phyloP scores from a whole-genome alignment of 2,113 vertebrate genomes.

The Drymodes brunneopygia region DNA sequence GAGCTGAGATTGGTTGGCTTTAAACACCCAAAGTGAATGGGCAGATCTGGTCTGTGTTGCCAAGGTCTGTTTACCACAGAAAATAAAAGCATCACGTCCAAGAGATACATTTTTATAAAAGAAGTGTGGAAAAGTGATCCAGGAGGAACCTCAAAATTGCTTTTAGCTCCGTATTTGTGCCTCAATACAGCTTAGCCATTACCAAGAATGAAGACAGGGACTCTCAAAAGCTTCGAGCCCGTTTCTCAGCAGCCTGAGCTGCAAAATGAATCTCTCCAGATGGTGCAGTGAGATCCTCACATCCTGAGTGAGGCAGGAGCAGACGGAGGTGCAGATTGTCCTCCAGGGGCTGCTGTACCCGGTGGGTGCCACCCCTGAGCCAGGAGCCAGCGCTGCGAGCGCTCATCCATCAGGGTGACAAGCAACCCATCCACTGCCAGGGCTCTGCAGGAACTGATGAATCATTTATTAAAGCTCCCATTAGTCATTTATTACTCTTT shows the following conservation, averaged over 20 bases:
- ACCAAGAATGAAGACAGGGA: background rate
- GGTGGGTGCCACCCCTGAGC: background rate
- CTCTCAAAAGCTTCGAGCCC: background rate
- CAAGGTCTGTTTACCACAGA: background rate
- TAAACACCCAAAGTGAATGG: background rate
- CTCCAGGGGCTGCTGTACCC: constrained; percentile 31
- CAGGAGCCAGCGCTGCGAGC: background rate
- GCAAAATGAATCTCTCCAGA: constrained; percentile 13
- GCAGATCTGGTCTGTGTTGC: background rate
- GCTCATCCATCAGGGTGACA: background rate
- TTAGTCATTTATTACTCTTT: constrained; percentile 31
- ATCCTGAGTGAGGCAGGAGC: background rate
- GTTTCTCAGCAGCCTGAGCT: background rate
- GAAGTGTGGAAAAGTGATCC: background rate
- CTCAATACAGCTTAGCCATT: background rate
- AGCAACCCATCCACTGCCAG: background rate
- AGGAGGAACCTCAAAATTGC: background rate
- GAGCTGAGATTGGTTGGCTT: background rate
- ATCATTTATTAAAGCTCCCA: constrained; percentile 44
- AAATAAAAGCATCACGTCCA: background rate
- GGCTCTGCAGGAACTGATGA: constrained; percentile 11
- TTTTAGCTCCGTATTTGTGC: background rate
- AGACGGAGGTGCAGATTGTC: constrained; percentile 1
- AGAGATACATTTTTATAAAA: background rate
- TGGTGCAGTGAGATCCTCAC: background rate